phyloP scores from a whole-genome alignment of 2,888 invertebrate genomes.

The Parthenolecanium corni region DNA sequence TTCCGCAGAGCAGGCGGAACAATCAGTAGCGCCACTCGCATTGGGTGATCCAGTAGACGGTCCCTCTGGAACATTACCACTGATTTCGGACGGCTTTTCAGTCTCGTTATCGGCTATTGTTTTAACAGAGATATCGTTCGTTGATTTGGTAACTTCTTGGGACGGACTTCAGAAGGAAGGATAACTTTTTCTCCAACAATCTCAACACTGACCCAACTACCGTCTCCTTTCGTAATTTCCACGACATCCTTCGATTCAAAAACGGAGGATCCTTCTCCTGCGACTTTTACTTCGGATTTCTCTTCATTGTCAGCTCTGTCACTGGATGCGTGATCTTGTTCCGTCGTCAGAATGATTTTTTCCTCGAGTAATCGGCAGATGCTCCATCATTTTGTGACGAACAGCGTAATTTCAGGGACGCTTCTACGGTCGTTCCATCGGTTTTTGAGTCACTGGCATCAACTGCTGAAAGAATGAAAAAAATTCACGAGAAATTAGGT shows the following conservation, averaged over 20 bases:
- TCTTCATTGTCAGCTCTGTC: neutral
- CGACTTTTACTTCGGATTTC: neutral
- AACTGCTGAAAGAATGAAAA: neutral
- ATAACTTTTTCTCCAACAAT: neutral
- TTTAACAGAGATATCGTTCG: neutral
- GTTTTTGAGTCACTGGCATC: neutral
- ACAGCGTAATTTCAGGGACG: too few species aligned
- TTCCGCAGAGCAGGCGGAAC: slow-evolving; percentile 1
- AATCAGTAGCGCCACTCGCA: neutral
- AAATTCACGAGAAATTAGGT: too few species aligned
- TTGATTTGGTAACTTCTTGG: neutral
- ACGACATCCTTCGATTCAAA: neutral
- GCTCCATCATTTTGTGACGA: too few species aligned
- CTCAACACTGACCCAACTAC: neutral
- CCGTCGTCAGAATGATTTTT: neutral
- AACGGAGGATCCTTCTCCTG: neutral
- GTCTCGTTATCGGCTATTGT: neutral
- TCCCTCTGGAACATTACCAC: too few species aligned
- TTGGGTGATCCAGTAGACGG: neutral
- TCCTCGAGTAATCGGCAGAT: neutral
- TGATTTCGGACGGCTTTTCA: neutral
- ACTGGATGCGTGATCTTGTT: slow-evolving; percentile 18
- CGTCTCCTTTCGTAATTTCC: slow-evolving; percentile 5
- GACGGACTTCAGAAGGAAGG: neutral
- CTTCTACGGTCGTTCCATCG: neutral